phyloP scores from a whole-genome alignment of 2,888 invertebrate genomes.

The Ferrisia virgata region DNA sequence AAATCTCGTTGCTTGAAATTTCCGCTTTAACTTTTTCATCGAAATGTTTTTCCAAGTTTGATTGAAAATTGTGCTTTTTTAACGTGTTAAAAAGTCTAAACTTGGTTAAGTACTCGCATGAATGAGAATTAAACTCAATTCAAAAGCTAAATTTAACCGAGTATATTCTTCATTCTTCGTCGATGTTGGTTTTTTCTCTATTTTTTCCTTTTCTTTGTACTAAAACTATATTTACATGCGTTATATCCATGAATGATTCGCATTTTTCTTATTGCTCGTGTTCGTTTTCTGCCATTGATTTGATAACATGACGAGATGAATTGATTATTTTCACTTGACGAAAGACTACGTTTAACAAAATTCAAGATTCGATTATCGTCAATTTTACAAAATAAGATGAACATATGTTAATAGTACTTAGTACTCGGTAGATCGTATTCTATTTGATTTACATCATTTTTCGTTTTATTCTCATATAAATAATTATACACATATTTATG shows the following conservation, averaged over 20 bases:
- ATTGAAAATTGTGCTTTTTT: not conserved
- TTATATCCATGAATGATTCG: not conserved
- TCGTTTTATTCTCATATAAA: no score
- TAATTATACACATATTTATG: no score
- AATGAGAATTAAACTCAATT: conserved; percentile 12
- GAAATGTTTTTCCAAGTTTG: not conserved
- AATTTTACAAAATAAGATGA: not conserved
- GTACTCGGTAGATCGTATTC: no score
- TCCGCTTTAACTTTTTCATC: conserved; percentile 7
- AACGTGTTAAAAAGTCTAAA: not conserved
- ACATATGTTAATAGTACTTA: not conserved
- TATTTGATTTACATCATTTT: no score
- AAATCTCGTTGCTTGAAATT: conserved; percentile 2
- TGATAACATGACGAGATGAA: not conserved
- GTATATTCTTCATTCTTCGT: not conserved
- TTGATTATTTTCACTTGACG: not conserved
- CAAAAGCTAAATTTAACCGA: not conserved
- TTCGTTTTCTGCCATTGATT: not conserved
- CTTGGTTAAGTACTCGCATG: not conserved
- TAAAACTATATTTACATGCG: not conserved
- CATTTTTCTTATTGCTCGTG: not conserved
- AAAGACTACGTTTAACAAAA: not conserved
- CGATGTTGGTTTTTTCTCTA: not conserved
- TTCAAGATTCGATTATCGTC: not conserved
- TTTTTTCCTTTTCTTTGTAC: not conserved